Evolutionary conservation across 2,888 invertebrate genomes (phyloP).

Genomic region (Drosophila suboccidentalis): DNA sequence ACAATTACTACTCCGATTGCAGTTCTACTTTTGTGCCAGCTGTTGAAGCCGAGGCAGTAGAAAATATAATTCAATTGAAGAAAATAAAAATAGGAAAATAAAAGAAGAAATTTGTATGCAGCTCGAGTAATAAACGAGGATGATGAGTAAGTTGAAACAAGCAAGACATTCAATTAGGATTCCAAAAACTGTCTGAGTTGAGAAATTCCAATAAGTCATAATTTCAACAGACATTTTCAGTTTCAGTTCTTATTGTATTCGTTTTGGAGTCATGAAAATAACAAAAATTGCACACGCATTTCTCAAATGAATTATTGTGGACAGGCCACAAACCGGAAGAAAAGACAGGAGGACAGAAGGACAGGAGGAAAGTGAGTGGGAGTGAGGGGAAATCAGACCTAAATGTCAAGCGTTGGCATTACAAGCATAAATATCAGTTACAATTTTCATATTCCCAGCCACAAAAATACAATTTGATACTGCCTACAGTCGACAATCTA

Average conservation of each 20-base stretch:
- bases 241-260: conserved; percentile 19
- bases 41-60: conserved; percentile 5
- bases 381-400: conserved; percentile 29
- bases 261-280: conserved; percentile 30
- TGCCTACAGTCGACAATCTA: conserved; percentile 16
- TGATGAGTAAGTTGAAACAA: conserved; percentile 26
- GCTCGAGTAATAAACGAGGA: conserved; percentile 13
- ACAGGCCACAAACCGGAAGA: conserved; percentile 44
- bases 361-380: neutral
- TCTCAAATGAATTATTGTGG: conserved; percentile 76
- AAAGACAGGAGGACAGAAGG: conserved; percentile 4
- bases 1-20: conserved; percentile 11
- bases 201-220: conserved; percentile 54
- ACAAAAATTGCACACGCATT: conserved; percentile 56
- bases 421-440: conserved; percentile 79
- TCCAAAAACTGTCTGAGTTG: neutral
- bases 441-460: conserved; percentile 71
- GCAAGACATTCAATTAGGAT: conserved; percentile 55
- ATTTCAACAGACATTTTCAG: conserved; percentile 50
- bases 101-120: conserved; percentile 29
- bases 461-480: conserved; percentile 70
- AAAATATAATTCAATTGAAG: conserved; percentile 14
- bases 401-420: conserved; percentile 74
- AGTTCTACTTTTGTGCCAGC: conserved; percentile 7
- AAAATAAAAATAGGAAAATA: conserved; percentile 7